Evolutionary conservation across 2,113 vertebrate species (phyloP).

Genomic region (Urocolius indicus): DNA sequence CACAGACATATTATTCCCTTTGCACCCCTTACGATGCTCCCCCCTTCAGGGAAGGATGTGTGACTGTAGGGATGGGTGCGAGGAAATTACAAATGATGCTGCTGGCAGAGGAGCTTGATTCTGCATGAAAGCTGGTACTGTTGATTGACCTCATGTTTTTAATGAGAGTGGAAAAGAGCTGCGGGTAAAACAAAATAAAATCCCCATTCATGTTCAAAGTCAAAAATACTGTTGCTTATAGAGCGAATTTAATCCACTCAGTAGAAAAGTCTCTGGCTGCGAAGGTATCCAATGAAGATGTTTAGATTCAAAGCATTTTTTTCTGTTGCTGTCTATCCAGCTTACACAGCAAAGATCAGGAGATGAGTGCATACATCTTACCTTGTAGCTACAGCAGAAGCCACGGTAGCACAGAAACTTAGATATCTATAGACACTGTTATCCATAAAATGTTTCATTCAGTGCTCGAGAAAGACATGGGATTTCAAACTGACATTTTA

Average conservation of each 20-base stretch:
- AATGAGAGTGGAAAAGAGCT: background rate
- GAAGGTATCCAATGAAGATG: background rate
- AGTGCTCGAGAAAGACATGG: background rate
- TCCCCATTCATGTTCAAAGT: background rate
- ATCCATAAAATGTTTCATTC: background rate
- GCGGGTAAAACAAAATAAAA: background rate
- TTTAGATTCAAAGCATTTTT: background rate
- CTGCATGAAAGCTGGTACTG: background rate
- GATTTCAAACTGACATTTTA: background rate
- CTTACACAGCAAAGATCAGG: background rate
- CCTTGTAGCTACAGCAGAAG: background rate
- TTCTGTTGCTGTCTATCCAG: background rate
- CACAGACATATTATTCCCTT: background rate
- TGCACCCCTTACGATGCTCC: background rate
- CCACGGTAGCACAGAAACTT: background rate
- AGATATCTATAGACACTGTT: background rate
- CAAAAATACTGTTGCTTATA: background rate
- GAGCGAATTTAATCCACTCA: background rate
- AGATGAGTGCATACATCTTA: background rate
- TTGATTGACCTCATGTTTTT: background rate
- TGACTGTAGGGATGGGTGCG: background rate
- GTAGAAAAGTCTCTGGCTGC: background rate
- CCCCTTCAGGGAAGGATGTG: accelerated
- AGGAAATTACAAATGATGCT: background rate
- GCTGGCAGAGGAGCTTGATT: background rate